These are phyloP conservation scores for Catocala fraxini DNA, from an alignment of 2,888 invertebrate genomes.

Conservation along the genomic window DNA sequence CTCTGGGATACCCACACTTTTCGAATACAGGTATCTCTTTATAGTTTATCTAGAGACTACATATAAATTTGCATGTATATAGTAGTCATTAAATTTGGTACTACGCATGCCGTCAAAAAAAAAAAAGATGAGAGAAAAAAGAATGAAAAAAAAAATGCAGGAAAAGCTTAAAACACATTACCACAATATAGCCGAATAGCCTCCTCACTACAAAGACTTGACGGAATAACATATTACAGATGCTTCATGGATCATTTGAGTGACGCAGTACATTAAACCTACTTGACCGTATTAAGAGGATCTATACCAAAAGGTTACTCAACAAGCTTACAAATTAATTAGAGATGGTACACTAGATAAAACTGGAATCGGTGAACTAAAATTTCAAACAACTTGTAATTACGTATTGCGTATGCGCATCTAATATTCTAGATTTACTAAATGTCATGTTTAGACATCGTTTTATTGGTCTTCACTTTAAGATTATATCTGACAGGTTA, in stretches of 20 bases:
- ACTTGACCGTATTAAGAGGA: constrained; percentile 18
- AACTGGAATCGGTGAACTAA: constrained; percentile 1
- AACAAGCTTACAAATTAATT: constrained; percentile 36
- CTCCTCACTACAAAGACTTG: neutral
- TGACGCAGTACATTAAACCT: constrained; percentile 4
- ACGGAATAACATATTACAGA: neutral
- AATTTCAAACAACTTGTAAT: constrained; percentile 9
- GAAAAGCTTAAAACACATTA: too few species aligned
- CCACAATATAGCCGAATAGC: too few species aligned
- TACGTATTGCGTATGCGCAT: neutral
- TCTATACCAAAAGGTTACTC: constrained; percentile 24
- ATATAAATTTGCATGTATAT: too few species aligned
- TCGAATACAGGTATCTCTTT: too few species aligned
- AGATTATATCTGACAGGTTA: neutral
- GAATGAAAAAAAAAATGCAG: too few species aligned
- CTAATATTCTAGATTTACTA: constrained; percentile 1
- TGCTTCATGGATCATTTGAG: constrained; percentile 3
- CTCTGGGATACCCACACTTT: too few species aligned
- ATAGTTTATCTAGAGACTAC: too few species aligned
- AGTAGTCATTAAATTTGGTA: too few species aligned
- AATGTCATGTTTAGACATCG: neutral
- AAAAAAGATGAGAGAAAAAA: too few species aligned
- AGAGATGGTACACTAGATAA: constrained; percentile 21
- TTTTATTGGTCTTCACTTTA: neutral
- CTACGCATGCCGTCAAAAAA: too few species aligned